These are phyloP conservation scores for Harpegnathos saltator DNA, from an alignment of 1,140 invertebrate species.

Conservation along the genomic window DNA sequence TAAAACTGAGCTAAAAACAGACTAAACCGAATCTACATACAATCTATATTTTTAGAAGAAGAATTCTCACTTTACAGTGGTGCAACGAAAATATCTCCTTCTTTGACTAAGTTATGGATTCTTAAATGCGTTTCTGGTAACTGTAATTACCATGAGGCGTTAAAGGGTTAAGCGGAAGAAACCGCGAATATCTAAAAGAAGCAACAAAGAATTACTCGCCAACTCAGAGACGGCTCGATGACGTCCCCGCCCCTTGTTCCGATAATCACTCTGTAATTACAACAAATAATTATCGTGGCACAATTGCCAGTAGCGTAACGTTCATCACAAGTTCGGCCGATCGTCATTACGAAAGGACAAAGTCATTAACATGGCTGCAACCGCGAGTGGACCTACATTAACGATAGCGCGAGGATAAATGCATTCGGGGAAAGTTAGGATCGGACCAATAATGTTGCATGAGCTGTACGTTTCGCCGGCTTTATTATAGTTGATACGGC, in stretches of 20 bases:
- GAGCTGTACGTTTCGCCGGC: constrained; percentile 43
- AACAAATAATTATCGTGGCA: constrained; percentile 10
- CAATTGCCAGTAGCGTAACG: not conserved
- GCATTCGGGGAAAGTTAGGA: constrained; percentile 53
- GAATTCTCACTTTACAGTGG: no score
- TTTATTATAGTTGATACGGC: constrained; percentile 52
- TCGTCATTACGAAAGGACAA: constrained; percentile 47
- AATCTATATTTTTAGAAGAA: no score
- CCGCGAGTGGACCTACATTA: constrained; percentile 39
- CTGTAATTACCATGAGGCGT: no score
- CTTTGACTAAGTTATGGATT: no score
- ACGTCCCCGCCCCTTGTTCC: constrained; percentile 24
- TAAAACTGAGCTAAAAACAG: no score
- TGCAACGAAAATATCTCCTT: no score
- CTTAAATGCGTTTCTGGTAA: no score
- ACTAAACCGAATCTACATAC: no score
- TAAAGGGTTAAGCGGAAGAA: no score
- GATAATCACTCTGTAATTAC: constrained; percentile 6
- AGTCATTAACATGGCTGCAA: constrained; percentile 53
- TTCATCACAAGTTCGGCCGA: constrained; percentile 51
- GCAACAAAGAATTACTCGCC: no score
- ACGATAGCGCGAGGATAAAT: constrained; percentile 50
- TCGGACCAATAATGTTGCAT: constrained; percentile 59
- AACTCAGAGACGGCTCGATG: not conserved
- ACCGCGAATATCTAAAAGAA: no score